Evolutionary conservation across 2,797 vertebrate species (phyloP), one percentile per base, ranked within the genome.

Genomic region (Arremon aurantiirostris): DNA sequence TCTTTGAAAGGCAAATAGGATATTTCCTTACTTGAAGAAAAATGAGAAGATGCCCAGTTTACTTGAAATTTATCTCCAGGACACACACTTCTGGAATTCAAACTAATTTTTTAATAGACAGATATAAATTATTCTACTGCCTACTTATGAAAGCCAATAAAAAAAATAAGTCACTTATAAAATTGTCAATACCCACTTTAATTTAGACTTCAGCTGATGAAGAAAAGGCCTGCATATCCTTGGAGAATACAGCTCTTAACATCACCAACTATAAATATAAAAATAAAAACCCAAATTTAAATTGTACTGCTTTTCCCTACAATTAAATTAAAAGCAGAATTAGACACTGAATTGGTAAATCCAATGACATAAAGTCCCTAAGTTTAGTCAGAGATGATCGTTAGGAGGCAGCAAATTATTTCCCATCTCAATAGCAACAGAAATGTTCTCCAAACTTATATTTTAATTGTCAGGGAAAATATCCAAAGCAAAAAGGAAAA

Each of bases 381-480:
- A 87, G 37, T 90, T 94, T 86, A 94, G 34, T 75, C 66, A 71
- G 49, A 87, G 77, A 50, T 84, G 30, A 94, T 88, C 35, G 44
- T 90, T 80, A 90, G 44, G 70, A 95, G 41, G 68, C 79, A 94
- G 49, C 6, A 93, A 77, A 80, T 81, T 76, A 63, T 60, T 94
- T 92, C 84, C 41, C 69, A 89, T 85, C 70, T 65, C 65, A 85
- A 37, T n/a, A 90, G 79, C 55, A 96, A 82, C 6, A 79, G 50
- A 89, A 93, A 94, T 7, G 9, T 89, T 93, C 94, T 94, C 65
- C 65, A 94, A 94, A 77, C 57, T 68, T 90, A n/a, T 78, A 28
- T 77, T 73, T 75, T 46, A 34, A 91, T 66, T 82, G 26, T 21
- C 44, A 69, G 32, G 37, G 22, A 92, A 92, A 68, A 41, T 49